Evolutionary conservation across 2,797 vertebrate genomes (phyloP).

Genomic region (Alfaro cultratus): DNA sequence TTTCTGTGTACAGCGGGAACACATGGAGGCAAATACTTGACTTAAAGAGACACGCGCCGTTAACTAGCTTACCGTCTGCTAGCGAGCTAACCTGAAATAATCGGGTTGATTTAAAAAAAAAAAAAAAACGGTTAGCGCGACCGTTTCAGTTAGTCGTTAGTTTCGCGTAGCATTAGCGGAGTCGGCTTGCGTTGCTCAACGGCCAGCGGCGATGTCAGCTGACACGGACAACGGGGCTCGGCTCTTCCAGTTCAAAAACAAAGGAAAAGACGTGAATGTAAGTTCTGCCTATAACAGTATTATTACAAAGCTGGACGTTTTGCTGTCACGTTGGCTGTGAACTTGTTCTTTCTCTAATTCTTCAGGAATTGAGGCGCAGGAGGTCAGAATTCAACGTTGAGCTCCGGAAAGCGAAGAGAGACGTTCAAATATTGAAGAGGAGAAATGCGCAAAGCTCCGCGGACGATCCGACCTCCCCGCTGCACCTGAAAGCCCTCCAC

Average conservation of each 20-base stretch:
- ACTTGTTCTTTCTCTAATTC: not conserved
- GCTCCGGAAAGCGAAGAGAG: conserved; percentile 92
- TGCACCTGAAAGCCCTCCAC: conserved; percentile 82
- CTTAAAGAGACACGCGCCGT: not conserved
- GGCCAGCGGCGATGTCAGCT: conserved; percentile 78
- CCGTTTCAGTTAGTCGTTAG: not conserved
- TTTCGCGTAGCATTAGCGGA: not conserved
- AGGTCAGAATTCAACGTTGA: conserved; percentile 91
- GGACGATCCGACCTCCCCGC: conserved; percentile 84
- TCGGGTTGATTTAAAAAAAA: no score
- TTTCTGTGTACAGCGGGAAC: not conserved
- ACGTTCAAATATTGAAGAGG: conserved; percentile 92
- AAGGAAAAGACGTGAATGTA: conserved; percentile 89
- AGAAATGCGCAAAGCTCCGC: conserved; percentile 86
- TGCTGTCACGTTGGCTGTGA: no score
- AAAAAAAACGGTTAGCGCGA: not conserved
- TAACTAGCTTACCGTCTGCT: not conserved
- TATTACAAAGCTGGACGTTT: no score
- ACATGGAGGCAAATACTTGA: conserved; percentile 46
- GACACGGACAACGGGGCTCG: conserved; percentile 81
- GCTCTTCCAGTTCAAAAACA: conserved; percentile 92
- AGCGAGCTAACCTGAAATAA: not conserved
- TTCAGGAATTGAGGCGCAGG: conserved; percentile 88
- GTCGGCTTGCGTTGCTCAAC: conserved; percentile 30
- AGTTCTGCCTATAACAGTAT: conserved; percentile 45